These are phyloP conservation scores for Nannoperca australis DNA, from an alignment of 2,797 vertebrate species.

Conservation along the genomic window DNA sequence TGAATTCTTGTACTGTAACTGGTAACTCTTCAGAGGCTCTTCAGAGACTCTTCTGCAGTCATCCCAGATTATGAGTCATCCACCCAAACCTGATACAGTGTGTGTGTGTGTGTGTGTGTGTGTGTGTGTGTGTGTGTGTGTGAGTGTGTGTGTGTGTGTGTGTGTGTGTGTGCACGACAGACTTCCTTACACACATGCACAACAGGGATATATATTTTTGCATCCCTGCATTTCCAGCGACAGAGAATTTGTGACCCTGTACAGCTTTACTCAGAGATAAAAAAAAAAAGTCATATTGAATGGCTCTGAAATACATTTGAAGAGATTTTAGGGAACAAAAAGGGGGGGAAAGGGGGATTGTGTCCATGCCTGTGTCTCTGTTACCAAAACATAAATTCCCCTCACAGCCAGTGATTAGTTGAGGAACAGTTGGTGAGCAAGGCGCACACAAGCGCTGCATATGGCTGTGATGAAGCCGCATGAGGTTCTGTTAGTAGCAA, in stretches of 20 bases:
- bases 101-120: constrained; percentile 29
- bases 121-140: constrained; percentile 24
- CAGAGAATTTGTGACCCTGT: constrained; percentile 53
- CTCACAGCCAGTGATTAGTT: constrained; percentile 64
- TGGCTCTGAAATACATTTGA: constrained; percentile 43
- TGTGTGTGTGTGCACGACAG: constrained; percentile 16
- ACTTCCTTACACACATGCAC: constrained; percentile 11
- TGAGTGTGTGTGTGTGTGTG: no score
- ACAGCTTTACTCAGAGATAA: constrained; percentile 41
- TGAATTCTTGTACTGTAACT: background rate
- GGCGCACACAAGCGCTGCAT: constrained; percentile 56
- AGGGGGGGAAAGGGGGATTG: constrained; percentile 6
- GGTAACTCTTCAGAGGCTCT: constrained; percentile 46
- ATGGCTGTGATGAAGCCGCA: constrained; percentile 67
- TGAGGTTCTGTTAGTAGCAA: constrained; percentile 63
- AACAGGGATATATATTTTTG: constrained; percentile 55
- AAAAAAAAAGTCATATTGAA: constrained; percentile 52
- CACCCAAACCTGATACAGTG: constrained; percentile 57
- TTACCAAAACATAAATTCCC: constrained; percentile 69
- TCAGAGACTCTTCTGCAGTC: constrained; percentile 41
- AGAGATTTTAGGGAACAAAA: constrained; percentile 35
- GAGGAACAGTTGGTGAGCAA: constrained; percentile 72
- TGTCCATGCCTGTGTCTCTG: constrained; percentile 62
- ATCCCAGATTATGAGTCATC: constrained; percentile 73
- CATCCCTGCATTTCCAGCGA: constrained; percentile 68